Evolutionary conservation across 2,888 invertebrate species (phyloP).

Genomic region (Brenthis daphne): DNA sequence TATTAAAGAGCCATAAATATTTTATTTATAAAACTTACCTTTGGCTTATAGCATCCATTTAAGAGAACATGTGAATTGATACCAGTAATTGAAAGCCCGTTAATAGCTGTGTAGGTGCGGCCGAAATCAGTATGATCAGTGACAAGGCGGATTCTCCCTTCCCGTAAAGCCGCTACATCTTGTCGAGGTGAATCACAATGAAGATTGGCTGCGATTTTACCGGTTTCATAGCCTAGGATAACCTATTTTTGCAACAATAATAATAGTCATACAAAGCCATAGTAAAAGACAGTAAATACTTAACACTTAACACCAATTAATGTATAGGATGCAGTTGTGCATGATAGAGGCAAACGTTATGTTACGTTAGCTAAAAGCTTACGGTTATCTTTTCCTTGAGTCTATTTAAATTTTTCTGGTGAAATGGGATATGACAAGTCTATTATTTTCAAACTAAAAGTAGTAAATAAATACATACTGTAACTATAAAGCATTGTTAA

Average conservation of each 20-base stretch:
- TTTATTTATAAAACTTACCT: slow-evolving; percentile 47
- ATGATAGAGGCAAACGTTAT: too few relatives aligned
- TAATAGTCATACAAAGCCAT: slow-evolving; percentile 39
- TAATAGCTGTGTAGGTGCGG: slow-evolving; percentile 68
- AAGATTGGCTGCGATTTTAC: slow-evolving; percentile 87
- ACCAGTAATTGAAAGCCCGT: slow-evolving; percentile 56
- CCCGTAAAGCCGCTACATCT: slow-evolving; percentile 55
- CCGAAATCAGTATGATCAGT: slow-evolving; percentile 79
- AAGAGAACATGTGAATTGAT: slow-evolving; percentile 59
- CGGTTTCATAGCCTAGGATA: slow-evolving; percentile 77
- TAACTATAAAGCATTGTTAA: neutral
- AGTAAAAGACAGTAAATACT: neutral
- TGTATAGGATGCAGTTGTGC: too few relatives aligned
- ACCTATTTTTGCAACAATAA: slow-evolving; percentile 48
- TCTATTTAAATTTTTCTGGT: neutral
- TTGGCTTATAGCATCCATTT: slow-evolving; percentile 57
- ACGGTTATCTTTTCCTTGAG: neutral
- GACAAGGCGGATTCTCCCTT: slow-evolving; percentile 81
- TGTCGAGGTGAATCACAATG: slow-evolving; percentile 83
- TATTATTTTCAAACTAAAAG: neutral
- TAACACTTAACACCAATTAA: too few relatives aligned
- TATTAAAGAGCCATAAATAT: too few relatives aligned
- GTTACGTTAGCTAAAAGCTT: neutral
- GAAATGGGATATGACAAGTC: neutral
- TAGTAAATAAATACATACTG: neutral